Evolutionary conservation across 2,113 vertebrate species (phyloP), one percentile per base, ranked within the genome.

Genomic region (Callospermophilus lateralis): DNA sequence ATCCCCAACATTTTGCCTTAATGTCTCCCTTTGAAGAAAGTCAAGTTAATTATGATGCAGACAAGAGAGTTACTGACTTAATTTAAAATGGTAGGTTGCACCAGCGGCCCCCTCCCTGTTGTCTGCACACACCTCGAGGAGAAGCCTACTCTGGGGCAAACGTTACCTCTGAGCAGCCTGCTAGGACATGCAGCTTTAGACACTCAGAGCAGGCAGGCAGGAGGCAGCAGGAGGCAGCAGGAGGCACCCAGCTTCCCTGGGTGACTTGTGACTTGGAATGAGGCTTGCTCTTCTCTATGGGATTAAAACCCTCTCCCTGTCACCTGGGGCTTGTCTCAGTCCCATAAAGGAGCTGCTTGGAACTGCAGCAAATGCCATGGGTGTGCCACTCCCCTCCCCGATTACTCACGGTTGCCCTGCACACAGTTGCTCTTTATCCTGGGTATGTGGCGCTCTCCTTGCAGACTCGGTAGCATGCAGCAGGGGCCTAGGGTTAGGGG

Each of bases 61-160:
- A 95, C 92, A 77, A 97, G 93, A 98, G 96, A 98, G 98, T 97
- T 96, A 97, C 97, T 96, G 80, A 96, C 93, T 97, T 96, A 93
- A 97, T 97, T 97, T 96, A 96, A 94, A 88, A 84, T 6, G 68
- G 84, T 96, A 93, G 96, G 97, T 92, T 81, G 86, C 77, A 65
- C 93, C 70, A 72, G n/a, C 87, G 83, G 61, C 61, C 80, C 79
- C 34, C 17, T 8, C 90, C 88, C 37, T 20, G 63, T 45, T 1
- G 0, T 0, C 58, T 3, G 0, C 73, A 85, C 0, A 20, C 16
- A 95, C 6, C 48, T 5, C 5, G 53, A 87, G 81, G 76, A 72
- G 87, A 89, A 0, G 34, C 93, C n/a, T 93, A 67, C 63, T 90
- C 85, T 39, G 65, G 61, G n/a, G 42, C 65, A 67, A 19, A 28